phyloP scores from a whole-genome alignment of 2,888 invertebrate species.

The Acanthosoma haemorrhoidale region DNA sequence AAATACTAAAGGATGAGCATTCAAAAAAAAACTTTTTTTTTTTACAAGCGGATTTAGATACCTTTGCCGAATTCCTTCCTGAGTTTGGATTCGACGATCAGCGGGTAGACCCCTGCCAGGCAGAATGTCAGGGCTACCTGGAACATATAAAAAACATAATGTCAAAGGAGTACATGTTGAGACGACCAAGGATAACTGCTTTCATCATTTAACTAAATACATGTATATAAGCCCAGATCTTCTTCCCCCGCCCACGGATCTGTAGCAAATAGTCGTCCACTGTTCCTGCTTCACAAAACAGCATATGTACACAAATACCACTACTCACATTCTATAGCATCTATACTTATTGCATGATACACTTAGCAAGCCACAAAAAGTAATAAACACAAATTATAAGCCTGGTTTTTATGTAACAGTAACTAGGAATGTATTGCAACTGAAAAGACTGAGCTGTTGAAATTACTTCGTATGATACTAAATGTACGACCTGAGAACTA shows the following conservation, averaged over 20 bases:
- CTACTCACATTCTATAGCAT: too few relatives aligned
- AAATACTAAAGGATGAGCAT: neutral
- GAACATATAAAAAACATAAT: constrained; percentile 8
- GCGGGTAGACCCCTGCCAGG: neutral
- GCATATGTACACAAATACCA: too few relatives aligned
- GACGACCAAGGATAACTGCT: constrained; percentile 1
- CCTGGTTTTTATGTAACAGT: too few relatives aligned
- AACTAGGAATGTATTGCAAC: too few relatives aligned
- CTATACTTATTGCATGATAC: too few relatives aligned
- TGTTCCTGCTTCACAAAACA: neutral
- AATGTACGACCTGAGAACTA: too few relatives aligned
- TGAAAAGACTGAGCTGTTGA: too few relatives aligned
- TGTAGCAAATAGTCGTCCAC: too few relatives aligned
- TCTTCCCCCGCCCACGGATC: neutral
- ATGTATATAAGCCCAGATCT: neutral
- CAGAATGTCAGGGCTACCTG: constrained; percentile 28
- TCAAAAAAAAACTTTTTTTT: neutral
- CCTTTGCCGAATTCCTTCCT: constrained; percentile 15
- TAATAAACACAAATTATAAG: too few relatives aligned
- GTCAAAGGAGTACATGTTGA: neutral
- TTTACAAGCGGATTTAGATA: neutral
- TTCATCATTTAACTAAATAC: neutral
- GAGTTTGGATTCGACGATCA: neutral
- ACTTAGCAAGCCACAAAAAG: too few relatives aligned
- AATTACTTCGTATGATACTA: too few relatives aligned